Base-by-base conservation (phyloP, 2,113 vertebrate genomes). In the Aramus guarauna region DNA sequence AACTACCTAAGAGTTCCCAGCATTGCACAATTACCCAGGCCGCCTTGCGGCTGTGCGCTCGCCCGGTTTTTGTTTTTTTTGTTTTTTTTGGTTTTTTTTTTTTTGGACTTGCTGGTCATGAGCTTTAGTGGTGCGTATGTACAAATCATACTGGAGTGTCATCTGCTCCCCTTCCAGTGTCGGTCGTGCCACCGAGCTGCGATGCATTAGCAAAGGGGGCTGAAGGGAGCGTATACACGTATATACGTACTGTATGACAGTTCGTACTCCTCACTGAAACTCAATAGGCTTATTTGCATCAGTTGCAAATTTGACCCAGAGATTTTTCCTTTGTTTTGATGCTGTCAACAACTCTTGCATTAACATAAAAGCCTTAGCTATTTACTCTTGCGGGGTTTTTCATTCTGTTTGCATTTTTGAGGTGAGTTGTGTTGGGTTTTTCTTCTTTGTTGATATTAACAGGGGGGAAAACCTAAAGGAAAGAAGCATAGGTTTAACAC, bases 1-100 rank as follows among this genome's bases (percentile, higher is more conserved):
- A 98, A 98, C 97, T 97, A 95, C 97, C 97, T 96, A 97, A 94
- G 95, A 97, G 97, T 97, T 97, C 98, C 62, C 93, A 97, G 92
- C 50, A 95, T 98, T 98, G 93, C 98, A 96, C 97, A 98, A 98
- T 88, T 96, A 97, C 94, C 97, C 91, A 95, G 89, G 94, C 80
- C 9, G 86, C 88, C 68, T 94, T 83, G 78, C 93, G 85, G 41
- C 94, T 93, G 72, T 55, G 89, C 7, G 8, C 78, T 96, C 30
- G 37, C 86, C 92, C 30, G 23, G 37, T 41, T 73, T 64, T 34
- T 83, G 29, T n/a, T 75, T 15, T 14, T 60, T 11, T n/a, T n/a
- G n/a, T 56, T 50, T 6, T 9, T 17, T 17, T 39, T 56, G n/a
- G n/a, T 56, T 50, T 6, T 9, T 17, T 17, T 39, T 56, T 29